Conservation (phyloP, 2,113 vertebrate species). For the Sialia sialis region DNA sequence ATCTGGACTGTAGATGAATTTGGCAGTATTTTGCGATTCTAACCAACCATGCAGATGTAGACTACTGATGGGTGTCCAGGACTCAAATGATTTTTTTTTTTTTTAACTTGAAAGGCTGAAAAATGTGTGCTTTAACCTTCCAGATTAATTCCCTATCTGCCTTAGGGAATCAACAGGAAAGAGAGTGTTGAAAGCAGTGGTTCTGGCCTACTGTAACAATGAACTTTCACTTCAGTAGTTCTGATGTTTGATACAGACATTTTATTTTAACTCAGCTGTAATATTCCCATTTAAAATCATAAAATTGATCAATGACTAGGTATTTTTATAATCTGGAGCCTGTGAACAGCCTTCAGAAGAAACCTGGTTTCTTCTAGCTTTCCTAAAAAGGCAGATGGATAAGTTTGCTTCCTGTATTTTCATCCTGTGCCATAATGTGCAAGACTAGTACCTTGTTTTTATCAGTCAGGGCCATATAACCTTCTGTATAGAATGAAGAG, state of each 20-base stretch:
- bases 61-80: not conserved
- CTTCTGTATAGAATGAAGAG: not conserved
- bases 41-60: not conserved
- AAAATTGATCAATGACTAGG: not conserved
- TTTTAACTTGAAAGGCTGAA: not conserved
- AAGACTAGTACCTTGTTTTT: not conserved
- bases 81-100: not conserved
- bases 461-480: not conserved
- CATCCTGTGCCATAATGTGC: not conserved
- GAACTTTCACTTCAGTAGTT: not conserved
- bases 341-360: not conserved
- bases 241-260: not conserved
- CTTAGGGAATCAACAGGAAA: not conserved
- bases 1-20: not conserved
- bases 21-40: not conserved
- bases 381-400: not conserved
- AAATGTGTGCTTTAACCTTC: not conserved
- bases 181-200: not conserved
- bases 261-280: slow-evolving; percentile 17
- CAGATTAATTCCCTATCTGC: not conserved
- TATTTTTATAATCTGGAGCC: not conserved
- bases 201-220: not conserved
- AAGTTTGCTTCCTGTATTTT: not conserved
- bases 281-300: not conserved
- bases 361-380: not conserved